Evolutionary conservation across 2,888 invertebrate genomes (phyloP), one percentile per base, ranked within the genome.

Genomic region (Andrena marginata): DNA sequence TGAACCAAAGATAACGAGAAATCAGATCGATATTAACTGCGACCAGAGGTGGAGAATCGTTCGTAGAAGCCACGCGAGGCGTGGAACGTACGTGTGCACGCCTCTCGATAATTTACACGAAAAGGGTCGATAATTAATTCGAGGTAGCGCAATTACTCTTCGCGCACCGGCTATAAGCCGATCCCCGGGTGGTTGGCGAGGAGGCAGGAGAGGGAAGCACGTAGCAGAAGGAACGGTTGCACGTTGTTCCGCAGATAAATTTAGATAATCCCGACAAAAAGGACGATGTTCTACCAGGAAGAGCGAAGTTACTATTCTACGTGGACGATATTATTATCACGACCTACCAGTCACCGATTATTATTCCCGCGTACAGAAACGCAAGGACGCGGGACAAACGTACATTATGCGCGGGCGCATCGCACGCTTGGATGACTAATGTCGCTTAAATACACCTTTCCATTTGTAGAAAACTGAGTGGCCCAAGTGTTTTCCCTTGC

Each of bases 221-320:
- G 74, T 62, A 76, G 35, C 33, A 68, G 63, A 73, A 62, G 79
- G 69, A 60, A 67, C 76, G 72, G 76, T 73, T 23, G 84, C 80
- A 31, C 80, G 85, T 83, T 87, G 74, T 78, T 85, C 65, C 81
- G 74, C 74, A 33, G 87, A 85, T 88, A 88, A 89, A 88, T 88
- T 89, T 88, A 88, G 89, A 88, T 76, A 71, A 87, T 87, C 89
- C 78, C 31, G 81, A 59, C 80, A 84, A 84, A 84, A 85, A 83
- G 79, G 80, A 82, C 68, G 48, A 69, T 77, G 64, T 33, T 80
- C 33, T 85, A 87, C 87, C 86, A 85, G 87, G 88, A 87, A 87
- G 88, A 74, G 68, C 77, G 75, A 59, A 85, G 75, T 16, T 56
- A 73, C 74, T 80, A 73, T 80, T 77, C 72, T 59, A 60, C 74